Evolutionary conservation across 1,140 invertebrate genomes (phyloP), one percentile per base, ranked within the genome.

Genomic region (Manduca sexta): DNA sequence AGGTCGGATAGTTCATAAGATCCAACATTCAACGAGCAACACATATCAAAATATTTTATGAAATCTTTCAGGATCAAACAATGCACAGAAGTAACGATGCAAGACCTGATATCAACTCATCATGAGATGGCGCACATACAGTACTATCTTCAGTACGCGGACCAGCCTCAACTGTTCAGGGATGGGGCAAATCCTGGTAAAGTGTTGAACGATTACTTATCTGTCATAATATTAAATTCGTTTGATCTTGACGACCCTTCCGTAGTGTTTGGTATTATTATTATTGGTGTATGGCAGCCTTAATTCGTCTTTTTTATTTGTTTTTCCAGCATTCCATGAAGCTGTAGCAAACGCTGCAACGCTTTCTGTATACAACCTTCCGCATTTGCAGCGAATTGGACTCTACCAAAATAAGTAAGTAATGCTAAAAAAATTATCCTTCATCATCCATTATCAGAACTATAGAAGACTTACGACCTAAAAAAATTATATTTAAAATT

Each of bases 121-220:
- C 95, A 97, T 65, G 94, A 95, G 88, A 93, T 95, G 92, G 91
- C 93, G 0, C 93, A 95, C 75, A 88, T 95, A 3, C 91, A 95
- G 64, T 95, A 95, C 77, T 95, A 93, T 69, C 76, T 94, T n/a
- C 91, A 94, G 49, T 95, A 95, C 62, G 87, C 91, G 1, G 88
- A 93, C 35, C 92, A 93, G 59, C 92, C 93, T 0, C 88, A 90
- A 51, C 55, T 93, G 1, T 95, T 93, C 76, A 84, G 93, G 44
- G 90, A 91, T 52, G 94, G 94, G 34, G 93, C 93, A 0, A 92
- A 96, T 74, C 93, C 94, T 52, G 92, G 92, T 92, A 74, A 66
- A 29, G 12, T 1, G 14, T 35, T 2, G 11, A 30, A 12, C 33
- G 15, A 34, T 43, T 30, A 29, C 6, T 29, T 50, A 37, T 43